phyloP scores from a whole-genome alignment of 2,888 invertebrate genomes.

The Parnassius mnemosyne region DNA sequence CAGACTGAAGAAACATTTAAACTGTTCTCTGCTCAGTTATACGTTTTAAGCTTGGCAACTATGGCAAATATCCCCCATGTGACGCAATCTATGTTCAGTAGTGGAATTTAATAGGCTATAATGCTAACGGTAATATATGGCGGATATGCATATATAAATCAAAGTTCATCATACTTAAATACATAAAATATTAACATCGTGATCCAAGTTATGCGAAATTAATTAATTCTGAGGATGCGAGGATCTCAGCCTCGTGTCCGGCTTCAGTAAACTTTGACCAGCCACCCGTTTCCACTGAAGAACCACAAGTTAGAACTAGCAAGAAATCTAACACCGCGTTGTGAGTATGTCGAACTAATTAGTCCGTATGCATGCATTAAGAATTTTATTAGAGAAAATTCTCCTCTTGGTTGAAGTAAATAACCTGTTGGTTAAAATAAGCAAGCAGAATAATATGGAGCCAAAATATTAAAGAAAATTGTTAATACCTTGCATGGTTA shows the following conservation, averaged over 20 bases:
- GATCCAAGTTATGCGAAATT: background rate
- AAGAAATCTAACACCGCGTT: constrained; percentile 16
- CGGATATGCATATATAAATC: background rate
- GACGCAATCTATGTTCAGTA: too few relatives aligned
- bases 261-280: constrained; percentile 42
- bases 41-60: too few relatives aligned
- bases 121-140: too few relatives aligned
- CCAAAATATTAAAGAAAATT: too few relatives aligned
- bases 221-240: constrained; percentile 4
- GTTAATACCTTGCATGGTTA: rapidly evolving
- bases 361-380: background rate
- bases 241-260: constrained; percentile 28
- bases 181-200: background rate
- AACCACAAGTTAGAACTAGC: constrained; percentile 28
- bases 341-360: constrained; percentile 6
- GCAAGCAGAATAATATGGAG: too few relatives aligned
- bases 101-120: too few relatives aligned
- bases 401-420: too few relatives aligned
- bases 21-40: too few relatives aligned
- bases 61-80: too few relatives aligned
- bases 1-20: too few relatives aligned
- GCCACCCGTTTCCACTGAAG: constrained; percentile 27
- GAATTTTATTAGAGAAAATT: too few relatives aligned
- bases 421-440: too few relatives aligned
- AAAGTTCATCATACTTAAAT: background rate